Base-by-base conservation (phyloP, 2,113 vertebrate genomes). In the Sigmodon hispidus region DNA sequence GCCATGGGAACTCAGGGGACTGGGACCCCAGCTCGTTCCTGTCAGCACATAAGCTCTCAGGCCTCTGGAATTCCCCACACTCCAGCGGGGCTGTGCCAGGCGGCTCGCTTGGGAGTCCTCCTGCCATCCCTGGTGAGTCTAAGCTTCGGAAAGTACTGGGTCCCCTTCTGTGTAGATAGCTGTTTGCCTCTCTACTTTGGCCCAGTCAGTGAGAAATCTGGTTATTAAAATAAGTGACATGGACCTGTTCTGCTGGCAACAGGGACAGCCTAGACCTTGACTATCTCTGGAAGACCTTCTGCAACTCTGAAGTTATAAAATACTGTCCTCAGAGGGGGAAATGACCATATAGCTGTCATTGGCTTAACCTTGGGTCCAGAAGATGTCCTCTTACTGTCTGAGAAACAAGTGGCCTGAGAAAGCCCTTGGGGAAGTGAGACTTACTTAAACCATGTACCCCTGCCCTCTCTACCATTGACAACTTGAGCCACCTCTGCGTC, bases 1-100 rank as follows among this genome's bases (percentile, higher is more conserved):
- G 99, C 98, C 99, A 99, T 59, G 99, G 98, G 97, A 99, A 99
- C 98, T 99, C 99, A 86, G 99, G 99, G 96, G 99, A 99, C 98
- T 99, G 99, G 99, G 99, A 99, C 98, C 99, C 99, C 83, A 99
- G 99, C 98, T 99, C 99, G 31, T 99, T 99, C 99, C 98, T 99
- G 98, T 99, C 99, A 63, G 99, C 99, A 96, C 99, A 99, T 98
- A 99, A 99, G 98, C 99, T 99, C 97, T 99, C 99, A 0, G 99
- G 99, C 96, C 99, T 99, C 94, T 99, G 99, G 99, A 99, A 99
- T 98, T 99, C 99, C 0, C 98, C 99, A 91, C 99, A 99, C 98
- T 98, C 98, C 97, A 99, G 99, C 0, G 99, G 99, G 96, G 99
- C 98, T 8, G 3, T 96, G 21, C 99, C 99, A 96, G 99, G 99